A percentile compares a stretch with the other conserved stretches of the same genome.
phyloP scores from a whole-genome alignment of 2,113 vertebrate species.

The Calcarius ornatus region DNA sequence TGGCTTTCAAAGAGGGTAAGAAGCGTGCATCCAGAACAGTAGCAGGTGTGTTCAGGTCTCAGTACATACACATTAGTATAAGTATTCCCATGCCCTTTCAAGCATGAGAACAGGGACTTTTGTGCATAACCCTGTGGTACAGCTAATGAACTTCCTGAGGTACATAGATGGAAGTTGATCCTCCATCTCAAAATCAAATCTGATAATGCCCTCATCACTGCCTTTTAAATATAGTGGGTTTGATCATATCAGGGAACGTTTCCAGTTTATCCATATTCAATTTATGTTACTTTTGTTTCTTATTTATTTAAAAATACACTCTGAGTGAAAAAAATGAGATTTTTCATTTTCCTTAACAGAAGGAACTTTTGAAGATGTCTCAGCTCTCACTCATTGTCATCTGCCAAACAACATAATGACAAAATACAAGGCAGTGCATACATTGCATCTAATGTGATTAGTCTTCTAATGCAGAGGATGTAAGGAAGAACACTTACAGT shows the following conservation, averaged over 20 bases:
- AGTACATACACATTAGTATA: neutral
- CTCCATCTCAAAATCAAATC: neutral
- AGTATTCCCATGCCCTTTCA: neutral
- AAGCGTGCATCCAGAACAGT: rapidly evolving
- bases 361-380: neutral
- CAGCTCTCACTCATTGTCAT: neutral
- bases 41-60: neutral
- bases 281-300: neutral
- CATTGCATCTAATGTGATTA: neutral
- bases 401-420: neutral
- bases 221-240: neutral
- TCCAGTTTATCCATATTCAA: neutral
- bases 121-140: neutral
- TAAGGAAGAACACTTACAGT: neutral
- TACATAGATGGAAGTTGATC: neutral
- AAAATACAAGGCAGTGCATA: neutral
- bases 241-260: neutral
- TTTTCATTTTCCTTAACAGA: neutral
- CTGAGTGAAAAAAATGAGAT: neutral
- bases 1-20: neutral
- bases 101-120: neutral
- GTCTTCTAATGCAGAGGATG: neutral
- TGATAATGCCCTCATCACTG: neutral
- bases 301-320: neutral
- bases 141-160: neutral